Percentiles rank a stretch among this genome's conserved stretches.
Conservation (phyloP, 64 coral and sea anemone species). For the Porites lutea region DNA sequence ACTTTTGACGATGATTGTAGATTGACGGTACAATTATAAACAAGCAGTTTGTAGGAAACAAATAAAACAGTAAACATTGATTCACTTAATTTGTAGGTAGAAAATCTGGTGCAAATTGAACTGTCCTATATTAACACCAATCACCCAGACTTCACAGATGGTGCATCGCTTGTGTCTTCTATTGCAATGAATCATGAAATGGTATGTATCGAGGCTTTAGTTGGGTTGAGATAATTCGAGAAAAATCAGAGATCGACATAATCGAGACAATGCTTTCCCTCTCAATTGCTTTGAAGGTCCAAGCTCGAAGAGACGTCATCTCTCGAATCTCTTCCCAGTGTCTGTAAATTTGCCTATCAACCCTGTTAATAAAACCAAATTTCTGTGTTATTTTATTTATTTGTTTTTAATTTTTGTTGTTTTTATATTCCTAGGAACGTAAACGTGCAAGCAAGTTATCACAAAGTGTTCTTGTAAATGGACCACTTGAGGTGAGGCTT, state of each 20-base stretch:
- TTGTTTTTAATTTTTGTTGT: neutral
- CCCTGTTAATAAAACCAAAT: too few species aligned
- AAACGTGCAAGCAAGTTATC: conserved; percentile 43
- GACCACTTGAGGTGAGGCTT: conserved; percentile 50
- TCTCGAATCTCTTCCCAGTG: too few species aligned
- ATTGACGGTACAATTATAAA: too few species aligned
- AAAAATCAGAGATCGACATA: too few species aligned
- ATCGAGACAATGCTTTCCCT: too few species aligned
- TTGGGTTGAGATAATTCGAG: neutral
- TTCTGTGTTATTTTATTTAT: neutral
- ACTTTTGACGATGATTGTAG: too few species aligned
- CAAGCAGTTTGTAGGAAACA: too few species aligned
- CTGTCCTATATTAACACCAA: conserved; percentile 98
- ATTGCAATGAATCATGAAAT: conserved; percentile 93
- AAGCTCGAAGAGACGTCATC: too few species aligned
- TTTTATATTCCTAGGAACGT: conserved; percentile 19
- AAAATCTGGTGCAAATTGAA: conserved; percentile 93
- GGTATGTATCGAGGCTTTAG: conserved; percentile 21
- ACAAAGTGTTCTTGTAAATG: conserved; percentile 47
- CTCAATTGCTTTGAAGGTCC: too few species aligned
- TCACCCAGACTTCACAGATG: conserved; percentile 97
- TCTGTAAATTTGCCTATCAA: too few species aligned
- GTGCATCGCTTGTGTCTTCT: conserved; percentile 74
- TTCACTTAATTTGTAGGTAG: conserved; percentile 54
- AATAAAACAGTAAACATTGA: too few species aligned